phyloP scores from a whole-genome alignment of 2,888 invertebrate genomes.

The Glyphotaelius pellucidus region DNA sequence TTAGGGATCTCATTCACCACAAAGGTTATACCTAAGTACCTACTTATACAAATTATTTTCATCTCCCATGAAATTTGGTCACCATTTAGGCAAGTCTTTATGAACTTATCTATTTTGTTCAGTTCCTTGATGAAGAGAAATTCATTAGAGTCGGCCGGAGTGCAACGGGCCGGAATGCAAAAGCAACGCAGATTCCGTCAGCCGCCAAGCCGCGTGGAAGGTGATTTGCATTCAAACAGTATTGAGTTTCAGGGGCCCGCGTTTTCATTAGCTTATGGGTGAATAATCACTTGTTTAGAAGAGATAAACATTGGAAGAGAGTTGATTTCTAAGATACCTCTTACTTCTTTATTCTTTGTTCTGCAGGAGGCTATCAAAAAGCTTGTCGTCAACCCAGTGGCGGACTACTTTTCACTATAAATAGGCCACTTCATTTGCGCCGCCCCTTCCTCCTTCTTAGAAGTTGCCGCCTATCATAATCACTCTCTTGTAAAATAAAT shows the following conservation, averaged over 20 bases:
- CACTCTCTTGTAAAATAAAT: too few relatives aligned
- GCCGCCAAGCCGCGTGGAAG: conserved; percentile 1
- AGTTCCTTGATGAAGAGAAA: neutral
- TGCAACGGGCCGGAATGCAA: neutral
- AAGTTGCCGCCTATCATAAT: too few relatives aligned
- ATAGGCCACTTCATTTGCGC: too few relatives aligned
- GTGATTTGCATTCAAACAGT: conserved; percentile 11
- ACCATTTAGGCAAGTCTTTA: neutral
- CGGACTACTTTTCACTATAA: too few relatives aligned
- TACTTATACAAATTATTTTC: neutral
- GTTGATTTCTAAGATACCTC: neutral
- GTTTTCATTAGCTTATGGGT: conserved; percentile 14
- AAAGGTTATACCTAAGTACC: neutral
- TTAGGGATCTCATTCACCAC: neutral
- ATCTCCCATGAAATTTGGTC: neutral
- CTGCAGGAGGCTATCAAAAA: neutral
- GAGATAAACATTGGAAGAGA: neutral
- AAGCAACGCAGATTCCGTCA: conserved; percentile 28
- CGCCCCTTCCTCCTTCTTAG: too few relatives aligned
- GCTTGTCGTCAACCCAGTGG: neutral
- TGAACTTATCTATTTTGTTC: neutral
- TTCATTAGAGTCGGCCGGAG: conserved; percentile 9
- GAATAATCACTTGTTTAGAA: conserved; percentile 2
- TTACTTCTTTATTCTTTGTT: neutral
- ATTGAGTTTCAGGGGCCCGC: conserved; percentile 21